Base-by-base conservation (phyloP, 2,888 invertebrate genomes). In the Erannis defoliaria region DNA sequence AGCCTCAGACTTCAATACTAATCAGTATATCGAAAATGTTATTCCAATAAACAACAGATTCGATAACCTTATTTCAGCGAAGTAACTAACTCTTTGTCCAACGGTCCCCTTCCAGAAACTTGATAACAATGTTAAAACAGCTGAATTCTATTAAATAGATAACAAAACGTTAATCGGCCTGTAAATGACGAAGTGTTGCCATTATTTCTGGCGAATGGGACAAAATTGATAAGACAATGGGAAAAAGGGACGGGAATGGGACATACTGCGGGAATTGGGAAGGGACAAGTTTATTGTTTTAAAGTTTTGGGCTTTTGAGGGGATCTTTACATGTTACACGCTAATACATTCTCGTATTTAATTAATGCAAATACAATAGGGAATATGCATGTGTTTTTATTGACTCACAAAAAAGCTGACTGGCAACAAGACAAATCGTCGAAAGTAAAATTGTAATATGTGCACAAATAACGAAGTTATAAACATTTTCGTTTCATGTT, bases 61-160 rank as follows among this genome's bases (percentile, higher is more conserved):
- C 45, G 67, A 67, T 67, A 51, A 55, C 48, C 37, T 61, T 56
- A 65, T 66, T 63, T 57, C 58, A 38, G 45, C 6, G 5, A 6
- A 14, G 5, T 35, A 63, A 62, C 55, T 56, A 62, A 61, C 45
- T 64, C 70, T 67, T 67, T 68, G 70, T 68, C 62, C 42, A 65
- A 67, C 63, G 40, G 51, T 38, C 29, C 61, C 63, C 53, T 60
- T 57, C 63, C 54, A 53, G 46, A 63, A 68, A 70, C 57, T 66
- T 53, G 65, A 67, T 70, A 70, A 72, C 68, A 68, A 67, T 66
- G 70, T 72, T 71, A 65, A 68, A 70, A 72, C 71, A 68, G 50
- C 62, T 54, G 62, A 68, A 71, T 72, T 70, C 66, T 67, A 67
- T 71, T 67, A 72, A 61, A 55, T 67, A 68, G 72, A 72, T 74